phyloP scores from a whole-genome alignment of 2,113 vertebrate species.

The Hyaena hyaena region DNA sequence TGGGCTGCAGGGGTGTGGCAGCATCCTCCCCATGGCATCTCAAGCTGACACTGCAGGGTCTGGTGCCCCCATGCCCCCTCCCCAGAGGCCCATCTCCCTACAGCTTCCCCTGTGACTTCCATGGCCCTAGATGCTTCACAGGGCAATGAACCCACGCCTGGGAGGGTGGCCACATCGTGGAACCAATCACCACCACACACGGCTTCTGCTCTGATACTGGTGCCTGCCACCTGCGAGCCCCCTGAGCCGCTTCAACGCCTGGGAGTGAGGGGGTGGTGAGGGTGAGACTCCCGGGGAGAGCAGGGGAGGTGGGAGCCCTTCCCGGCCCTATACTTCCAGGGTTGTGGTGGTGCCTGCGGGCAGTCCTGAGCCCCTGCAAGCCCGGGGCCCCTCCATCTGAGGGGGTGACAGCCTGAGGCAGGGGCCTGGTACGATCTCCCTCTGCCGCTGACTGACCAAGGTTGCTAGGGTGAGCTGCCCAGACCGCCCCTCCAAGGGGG shows the following conservation, averaged over 20 bases:
- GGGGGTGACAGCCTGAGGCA: not conserved
- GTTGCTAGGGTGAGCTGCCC: too few species aligned
- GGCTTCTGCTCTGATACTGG: not conserved
- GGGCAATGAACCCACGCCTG: not conserved
- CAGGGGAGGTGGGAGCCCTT: rapidly evolving
- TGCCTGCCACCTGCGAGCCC: not conserved
- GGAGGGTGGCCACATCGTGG: not conserved
- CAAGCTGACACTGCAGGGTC: not conserved
- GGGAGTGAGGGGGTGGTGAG: not conserved
- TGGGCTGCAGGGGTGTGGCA: not conserved
- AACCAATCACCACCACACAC: not conserved
- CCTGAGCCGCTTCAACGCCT: not conserved
- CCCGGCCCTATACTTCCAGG: rapidly evolving
- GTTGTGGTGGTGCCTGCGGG: rapidly evolving
- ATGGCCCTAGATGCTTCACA: not conserved
- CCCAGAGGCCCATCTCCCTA: not conserved
- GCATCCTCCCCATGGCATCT: rapidly evolving
- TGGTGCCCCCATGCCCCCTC: not conserved
- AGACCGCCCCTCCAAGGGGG: not conserved
- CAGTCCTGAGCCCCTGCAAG: not conserved
- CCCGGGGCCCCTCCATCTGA: not conserved
- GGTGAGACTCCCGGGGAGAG: not conserved
- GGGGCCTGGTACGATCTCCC: not conserved
- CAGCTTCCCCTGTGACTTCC: not conserved
- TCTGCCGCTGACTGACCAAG: not conserved